These are phyloP conservation scores for Euspilapteryx auroguttella DNA, from an alignment of 2,888 invertebrate genomes.

Conservation along the genomic window DNA sequence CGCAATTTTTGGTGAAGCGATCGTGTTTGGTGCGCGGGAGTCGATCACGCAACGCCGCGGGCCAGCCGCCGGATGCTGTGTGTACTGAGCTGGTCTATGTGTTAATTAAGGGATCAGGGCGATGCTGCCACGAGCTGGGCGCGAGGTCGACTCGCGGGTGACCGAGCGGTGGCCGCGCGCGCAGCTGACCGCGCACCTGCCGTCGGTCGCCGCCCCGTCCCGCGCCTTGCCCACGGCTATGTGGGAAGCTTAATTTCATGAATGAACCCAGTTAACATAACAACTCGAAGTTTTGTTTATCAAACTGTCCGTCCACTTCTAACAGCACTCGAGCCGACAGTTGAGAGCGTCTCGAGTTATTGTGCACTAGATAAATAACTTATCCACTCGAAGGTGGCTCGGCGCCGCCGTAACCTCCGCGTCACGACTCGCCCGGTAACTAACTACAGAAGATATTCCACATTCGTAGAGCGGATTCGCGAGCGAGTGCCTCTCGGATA, in stretches of 20 bases:
- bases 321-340: slow-evolving; percentile 25
- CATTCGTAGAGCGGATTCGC: slow-evolving; percentile 1
- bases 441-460: not conserved
- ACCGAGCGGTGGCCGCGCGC: slow-evolving; percentile 16
- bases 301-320: slow-evolving; percentile 57
- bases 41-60: slow-evolving; percentile 30
- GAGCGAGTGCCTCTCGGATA: no score
- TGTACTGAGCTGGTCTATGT: slow-evolving; percentile 17
- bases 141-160: no score
- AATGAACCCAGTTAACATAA: slow-evolving; percentile 40
- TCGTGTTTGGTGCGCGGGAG: no score
- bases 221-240: slow-evolving; percentile 17
- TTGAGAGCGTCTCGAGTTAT: slow-evolving; percentile 22
- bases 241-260: slow-evolving; percentile 47
- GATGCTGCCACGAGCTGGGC: no score
- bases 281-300: slow-evolving; percentile 45
- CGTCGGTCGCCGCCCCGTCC: slow-evolving; percentile 18
- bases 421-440: not conserved
- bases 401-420: no score
- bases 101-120: no score
- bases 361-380: slow-evolving; percentile 35
- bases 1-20: slow-evolving; percentile 34
- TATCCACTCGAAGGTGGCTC: no score
- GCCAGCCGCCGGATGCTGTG: slow-evolving; percentile 25
- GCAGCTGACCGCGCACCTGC: slow-evolving; percentile 31